These are phyloP conservation scores for Colostygia pectinataria DNA, from an alignment of 2,888 invertebrate genomes.

Conservation along the genomic window DNA sequence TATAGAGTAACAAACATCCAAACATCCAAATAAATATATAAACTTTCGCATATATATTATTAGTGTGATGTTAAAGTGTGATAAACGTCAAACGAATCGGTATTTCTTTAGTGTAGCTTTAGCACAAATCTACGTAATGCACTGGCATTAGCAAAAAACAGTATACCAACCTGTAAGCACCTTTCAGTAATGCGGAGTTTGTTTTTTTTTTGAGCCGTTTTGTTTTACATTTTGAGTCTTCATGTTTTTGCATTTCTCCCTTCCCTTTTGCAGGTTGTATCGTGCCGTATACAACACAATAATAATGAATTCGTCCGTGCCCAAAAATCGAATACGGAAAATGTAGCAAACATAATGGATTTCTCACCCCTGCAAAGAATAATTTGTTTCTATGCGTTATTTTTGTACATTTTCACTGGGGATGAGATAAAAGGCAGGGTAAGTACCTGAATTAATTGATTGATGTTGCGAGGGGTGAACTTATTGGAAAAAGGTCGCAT, in stretches of 20 bases:
- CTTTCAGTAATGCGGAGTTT: too few relatives aligned
- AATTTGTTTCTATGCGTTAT: conserved; percentile 31
- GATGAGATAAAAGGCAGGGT: conserved; percentile 45
- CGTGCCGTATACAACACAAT: conserved; percentile 10
- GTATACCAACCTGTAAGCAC: too few relatives aligned
- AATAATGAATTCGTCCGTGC: conserved; percentile 24
- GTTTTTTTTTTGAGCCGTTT: background rate
- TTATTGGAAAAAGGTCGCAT: conserved; percentile 50
- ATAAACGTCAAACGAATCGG: too few relatives aligned
- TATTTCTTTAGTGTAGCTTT: too few relatives aligned
- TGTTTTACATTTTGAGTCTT: background rate
- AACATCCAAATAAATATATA: too few relatives aligned
- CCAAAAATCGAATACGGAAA: conserved; percentile 22
- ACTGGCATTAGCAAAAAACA: too few relatives aligned
- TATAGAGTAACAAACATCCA: too few relatives aligned
- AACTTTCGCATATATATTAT: too few relatives aligned
- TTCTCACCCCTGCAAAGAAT: conserved; percentile 24
- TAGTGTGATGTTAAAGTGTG: too few relatives aligned
- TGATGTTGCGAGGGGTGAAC: conserved; percentile 50
- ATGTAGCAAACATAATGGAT: conserved; percentile 27
- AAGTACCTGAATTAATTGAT: conserved; percentile 59
- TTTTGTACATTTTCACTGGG: conserved; percentile 31
- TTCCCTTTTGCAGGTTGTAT: conserved; percentile 1
- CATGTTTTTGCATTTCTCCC: conserved; percentile 12
- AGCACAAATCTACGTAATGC: too few relatives aligned